These are phyloP conservation scores for Phaonia tiefii DNA, from an alignment of 2,888 invertebrate genomes.

Conservation along the genomic window DNA sequence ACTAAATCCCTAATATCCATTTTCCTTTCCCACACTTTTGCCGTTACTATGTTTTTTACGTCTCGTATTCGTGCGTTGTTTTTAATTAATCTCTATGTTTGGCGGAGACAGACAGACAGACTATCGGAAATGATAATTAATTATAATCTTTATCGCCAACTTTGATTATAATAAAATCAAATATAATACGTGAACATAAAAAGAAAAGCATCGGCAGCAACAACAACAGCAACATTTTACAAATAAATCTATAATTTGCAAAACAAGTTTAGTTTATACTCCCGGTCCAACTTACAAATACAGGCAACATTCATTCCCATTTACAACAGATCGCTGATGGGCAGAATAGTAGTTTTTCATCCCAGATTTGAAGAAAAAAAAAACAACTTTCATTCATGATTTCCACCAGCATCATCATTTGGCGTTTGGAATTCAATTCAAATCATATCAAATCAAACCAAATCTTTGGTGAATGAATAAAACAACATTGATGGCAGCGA, in stretches of 20 bases:
- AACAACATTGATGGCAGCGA: too few species aligned
- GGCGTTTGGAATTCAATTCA: conserved; percentile 24
- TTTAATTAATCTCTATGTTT: conserved; percentile 47
- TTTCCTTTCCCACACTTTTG: conserved; percentile 59
- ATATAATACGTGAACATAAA: conserved; percentile 37
- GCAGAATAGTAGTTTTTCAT: too few species aligned
- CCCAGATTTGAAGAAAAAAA: neutral
- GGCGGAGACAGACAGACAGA: conserved; percentile 37
- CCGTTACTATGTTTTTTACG: neutral
- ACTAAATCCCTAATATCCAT: conserved; percentile 26
- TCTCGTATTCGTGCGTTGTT: neutral
- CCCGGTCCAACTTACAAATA: neutral
- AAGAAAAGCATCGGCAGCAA: neutral
- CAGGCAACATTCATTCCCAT: too few species aligned
- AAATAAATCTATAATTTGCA: conserved; percentile 59
- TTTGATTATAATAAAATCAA: conserved; percentile 62
- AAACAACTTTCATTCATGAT: conserved; percentile 64
- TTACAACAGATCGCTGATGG: too few species aligned
- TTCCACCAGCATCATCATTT: conserved; percentile 24
- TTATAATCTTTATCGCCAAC: conserved; percentile 65
- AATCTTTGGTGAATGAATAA: conserved; percentile 10
- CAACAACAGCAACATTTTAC: conserved; percentile 26
- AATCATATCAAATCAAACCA: conserved; percentile 32
- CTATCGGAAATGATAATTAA: conserved; percentile 66
- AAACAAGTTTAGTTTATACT: conserved; percentile 59